A percentile compares a stretch with the other conserved stretches of the same genome.
These are phyloP conservation scores for Urocyon cinereoargenteus DNA, from an alignment of 2,797 vertebrate species.

Conservation along the genomic window DNA sequence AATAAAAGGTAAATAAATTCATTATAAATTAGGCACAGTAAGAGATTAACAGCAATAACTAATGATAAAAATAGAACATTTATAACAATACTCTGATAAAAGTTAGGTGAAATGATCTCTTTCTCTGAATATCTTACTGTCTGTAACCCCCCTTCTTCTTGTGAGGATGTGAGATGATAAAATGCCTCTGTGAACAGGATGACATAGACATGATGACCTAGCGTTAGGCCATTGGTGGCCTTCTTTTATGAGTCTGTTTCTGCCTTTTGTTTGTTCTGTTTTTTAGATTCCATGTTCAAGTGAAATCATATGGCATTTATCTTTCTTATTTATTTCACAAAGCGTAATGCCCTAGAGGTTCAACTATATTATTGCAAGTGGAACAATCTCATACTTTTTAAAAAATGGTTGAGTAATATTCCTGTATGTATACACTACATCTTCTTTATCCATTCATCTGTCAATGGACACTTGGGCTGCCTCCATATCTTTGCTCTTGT, in stretches of 20 bases:
- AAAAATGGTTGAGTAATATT: not conserved
- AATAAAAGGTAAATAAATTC: not conserved
- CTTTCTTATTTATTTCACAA: not conserved
- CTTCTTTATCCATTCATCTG: not conserved
- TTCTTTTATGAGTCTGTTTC: not conserved
- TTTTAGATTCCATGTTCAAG: not conserved
- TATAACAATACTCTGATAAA: not conserved
- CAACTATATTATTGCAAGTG: not conserved
- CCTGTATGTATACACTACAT: not conserved
- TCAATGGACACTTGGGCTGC: not conserved
- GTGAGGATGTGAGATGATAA: not conserved
- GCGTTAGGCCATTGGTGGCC: not conserved
- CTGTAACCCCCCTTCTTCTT: not conserved
- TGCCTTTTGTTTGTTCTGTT: not conserved
- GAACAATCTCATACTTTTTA: not conserved
- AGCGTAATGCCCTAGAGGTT: not conserved
- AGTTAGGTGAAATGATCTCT: not conserved
- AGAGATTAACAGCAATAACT: not conserved
- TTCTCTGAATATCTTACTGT: no score
- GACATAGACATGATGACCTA: not conserved
- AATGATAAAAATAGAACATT: not conserved
- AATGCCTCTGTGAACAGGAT: not conserved
- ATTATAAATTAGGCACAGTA: not conserved
- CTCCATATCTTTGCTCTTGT: not conserved
- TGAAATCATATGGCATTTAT: not conserved